A percentile compares a stretch with the other conserved stretches of the same genome.
Conservation (phyloP, 2,888 invertebrate genomes). For the Ametastegia equiseti region DNA sequence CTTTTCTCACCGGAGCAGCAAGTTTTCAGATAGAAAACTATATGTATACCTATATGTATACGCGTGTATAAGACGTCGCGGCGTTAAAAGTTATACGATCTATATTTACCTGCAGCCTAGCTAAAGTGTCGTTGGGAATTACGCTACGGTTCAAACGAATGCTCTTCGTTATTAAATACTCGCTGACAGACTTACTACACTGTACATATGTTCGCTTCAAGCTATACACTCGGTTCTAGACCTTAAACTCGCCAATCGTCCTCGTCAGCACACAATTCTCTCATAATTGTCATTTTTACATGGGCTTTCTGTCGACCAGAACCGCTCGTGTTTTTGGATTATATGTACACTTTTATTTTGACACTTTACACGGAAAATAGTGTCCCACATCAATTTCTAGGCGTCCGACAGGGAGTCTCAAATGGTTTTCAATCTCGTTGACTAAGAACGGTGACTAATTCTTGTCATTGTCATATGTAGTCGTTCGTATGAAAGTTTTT, state of each 20-base stretch:
- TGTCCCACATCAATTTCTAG: not conserved
- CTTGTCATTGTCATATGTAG: too few species aligned
- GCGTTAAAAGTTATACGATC: conserved; percentile 24
- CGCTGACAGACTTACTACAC: conserved; percentile 23
- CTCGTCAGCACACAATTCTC: not conserved
- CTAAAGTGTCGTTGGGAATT: not conserved
- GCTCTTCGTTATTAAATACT: conserved; percentile 15
- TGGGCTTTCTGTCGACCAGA: not conserved
- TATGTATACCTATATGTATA: not conserved
- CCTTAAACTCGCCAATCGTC: conserved; percentile 2
- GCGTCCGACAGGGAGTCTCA: too few species aligned
- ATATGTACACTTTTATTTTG: not conserved
- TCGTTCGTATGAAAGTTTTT: too few species aligned
- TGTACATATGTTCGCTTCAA: not conserved
- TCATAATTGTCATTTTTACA: not conserved
- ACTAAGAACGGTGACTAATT: too few species aligned
- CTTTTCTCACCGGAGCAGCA: not conserved
- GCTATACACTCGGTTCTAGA: not conserved
- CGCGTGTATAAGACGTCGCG: not conserved
- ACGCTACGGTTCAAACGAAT: not conserved
- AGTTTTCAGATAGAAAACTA: not conserved
- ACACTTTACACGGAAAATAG: not conserved
- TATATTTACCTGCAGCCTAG: conserved; percentile 8
- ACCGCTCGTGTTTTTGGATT: not conserved
- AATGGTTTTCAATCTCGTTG: too few species aligned